These are phyloP conservation scores for Ifrita kowaldi DNA, from an alignment of 2,113 vertebrate species.

Conservation along the genomic window DNA sequence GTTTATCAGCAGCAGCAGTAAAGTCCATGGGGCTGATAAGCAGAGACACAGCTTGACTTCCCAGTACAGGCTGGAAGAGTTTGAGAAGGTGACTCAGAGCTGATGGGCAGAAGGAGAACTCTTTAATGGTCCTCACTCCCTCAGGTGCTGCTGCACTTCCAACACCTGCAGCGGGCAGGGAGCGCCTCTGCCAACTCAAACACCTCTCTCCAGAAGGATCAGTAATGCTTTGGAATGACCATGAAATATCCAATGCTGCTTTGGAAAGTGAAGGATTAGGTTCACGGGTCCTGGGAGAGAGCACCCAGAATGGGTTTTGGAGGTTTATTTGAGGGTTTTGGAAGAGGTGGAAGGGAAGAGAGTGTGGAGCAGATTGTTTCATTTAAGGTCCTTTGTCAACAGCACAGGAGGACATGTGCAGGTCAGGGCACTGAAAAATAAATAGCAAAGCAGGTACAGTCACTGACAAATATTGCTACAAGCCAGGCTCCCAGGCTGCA, in stretches of 20 bases:
- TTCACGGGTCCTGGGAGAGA: background rate
- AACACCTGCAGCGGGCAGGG: background rate
- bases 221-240: background rate
- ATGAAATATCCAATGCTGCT: background rate
- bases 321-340: background rate
- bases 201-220: background rate
- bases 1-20: background rate
- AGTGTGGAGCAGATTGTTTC: background rate
- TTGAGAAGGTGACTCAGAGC: background rate
- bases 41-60: background rate
- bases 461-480: background rate
- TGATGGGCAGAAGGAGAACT: background rate
- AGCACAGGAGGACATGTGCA: background rate
- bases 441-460: background rate
- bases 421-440: background rate
- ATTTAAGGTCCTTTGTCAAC: background rate
- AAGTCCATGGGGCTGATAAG: background rate
- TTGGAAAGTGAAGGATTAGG: background rate
- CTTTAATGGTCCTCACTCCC: background rate
- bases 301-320: background rate
- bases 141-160: background rate
- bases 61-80: background rate
- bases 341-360: background rate
- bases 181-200: conserved; percentile 3
- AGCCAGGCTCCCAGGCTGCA: background rate